phyloP scores from a whole-genome alignment of 1,140 invertebrate species.

The Zaprionus ornatus region DNA sequence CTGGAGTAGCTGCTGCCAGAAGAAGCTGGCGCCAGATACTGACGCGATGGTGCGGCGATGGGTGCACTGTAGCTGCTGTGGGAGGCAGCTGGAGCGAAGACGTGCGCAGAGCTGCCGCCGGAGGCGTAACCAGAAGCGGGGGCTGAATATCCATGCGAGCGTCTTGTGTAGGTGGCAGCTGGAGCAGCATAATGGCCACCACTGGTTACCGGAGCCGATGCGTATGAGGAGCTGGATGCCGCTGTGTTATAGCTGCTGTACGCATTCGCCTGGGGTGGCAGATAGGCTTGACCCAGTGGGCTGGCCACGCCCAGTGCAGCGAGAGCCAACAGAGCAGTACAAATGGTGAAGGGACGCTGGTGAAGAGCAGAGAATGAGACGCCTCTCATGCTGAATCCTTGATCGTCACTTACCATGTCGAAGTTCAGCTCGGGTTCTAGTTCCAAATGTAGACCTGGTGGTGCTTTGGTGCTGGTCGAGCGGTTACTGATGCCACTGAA shows the following conservation, averaged over 20 bases:
- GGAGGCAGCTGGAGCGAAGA: conserved; percentile 21
- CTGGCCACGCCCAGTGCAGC: conserved; percentile 28
- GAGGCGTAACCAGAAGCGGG: conserved; percentile 9
- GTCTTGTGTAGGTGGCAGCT: conserved; percentile 3
- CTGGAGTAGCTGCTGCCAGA: conserved; percentile 24
- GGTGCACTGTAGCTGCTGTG: conserved; percentile 28
- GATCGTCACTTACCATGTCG: conserved; percentile 46
- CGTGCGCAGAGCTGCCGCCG: conserved; percentile 7
- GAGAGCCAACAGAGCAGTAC: conserved; percentile 33
- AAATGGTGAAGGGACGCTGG: conserved; percentile 45
- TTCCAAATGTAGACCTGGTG: background rate
- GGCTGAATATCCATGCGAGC: conserved; percentile 21
- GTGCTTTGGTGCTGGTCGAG: conserved; percentile 37
- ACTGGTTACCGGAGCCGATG: conserved; percentile 1
- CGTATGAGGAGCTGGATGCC: conserved; percentile 27
- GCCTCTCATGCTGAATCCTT: background rate
- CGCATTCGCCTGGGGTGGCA: conserved; percentile 57
- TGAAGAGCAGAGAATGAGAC: background rate
- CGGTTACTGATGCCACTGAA: conserved; percentile 52
- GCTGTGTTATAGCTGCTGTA: conserved; percentile 50
- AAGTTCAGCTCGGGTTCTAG: background rate
- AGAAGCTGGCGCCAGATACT: conserved; percentile 26
- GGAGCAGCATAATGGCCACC: conserved; percentile 18
- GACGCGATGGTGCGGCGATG: conserved; percentile 22
- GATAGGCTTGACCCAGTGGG: conserved; percentile 56